Conservation (phyloP, 2,113 vertebrate genomes). For the Poeciliopsis occidentalis region DNA sequence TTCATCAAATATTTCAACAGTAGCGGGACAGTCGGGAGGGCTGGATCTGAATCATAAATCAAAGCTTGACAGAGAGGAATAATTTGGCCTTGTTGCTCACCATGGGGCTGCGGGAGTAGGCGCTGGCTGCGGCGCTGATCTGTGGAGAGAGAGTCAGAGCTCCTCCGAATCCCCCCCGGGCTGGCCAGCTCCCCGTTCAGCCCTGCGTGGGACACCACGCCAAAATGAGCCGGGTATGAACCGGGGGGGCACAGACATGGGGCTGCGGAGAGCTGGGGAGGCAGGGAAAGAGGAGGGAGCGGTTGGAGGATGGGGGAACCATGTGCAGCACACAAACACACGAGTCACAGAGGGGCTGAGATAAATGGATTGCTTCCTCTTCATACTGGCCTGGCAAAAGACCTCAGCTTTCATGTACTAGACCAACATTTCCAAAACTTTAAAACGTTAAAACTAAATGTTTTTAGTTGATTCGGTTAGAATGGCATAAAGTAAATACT, state of each 20-base stretch:
- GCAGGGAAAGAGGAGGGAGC: conserved; percentile 51
- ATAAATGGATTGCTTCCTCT: conserved; percentile 16
- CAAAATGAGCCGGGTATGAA: conserved; percentile 85
- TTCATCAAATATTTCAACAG: conserved; percentile 28
- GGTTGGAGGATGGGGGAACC: conserved; percentile 35
- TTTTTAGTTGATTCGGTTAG: no score
- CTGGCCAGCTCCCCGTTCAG: conserved; percentile 86
- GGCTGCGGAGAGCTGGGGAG: conserved; percentile 85
- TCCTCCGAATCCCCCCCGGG: conserved; percentile 83
- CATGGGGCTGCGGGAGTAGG: conserved; percentile 86
- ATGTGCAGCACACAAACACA: conserved; percentile 19
- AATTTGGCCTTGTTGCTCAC: conserved; percentile 71
- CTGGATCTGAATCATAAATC: conserved; percentile 39
- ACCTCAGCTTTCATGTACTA: not conserved
- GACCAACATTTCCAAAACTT: not conserved
- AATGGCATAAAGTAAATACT: no score
- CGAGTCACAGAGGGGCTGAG: conserved; percentile 39
- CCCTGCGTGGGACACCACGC: conserved; percentile 83
- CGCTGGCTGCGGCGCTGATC: conserved; percentile 82
- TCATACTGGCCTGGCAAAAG: not conserved
- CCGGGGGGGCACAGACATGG: conserved; percentile 82
- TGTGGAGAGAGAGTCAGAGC: conserved; percentile 87
- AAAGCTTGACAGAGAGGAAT: conserved; percentile 31
- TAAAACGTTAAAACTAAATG: no score
- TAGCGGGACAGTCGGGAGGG: conserved; percentile 24